Percentiles rank a stretch among this genome's conserved stretches.
phyloP scores from a whole-genome alignment of 2,113 vertebrate genomes.

The Neofelis nebulosa region DNA sequence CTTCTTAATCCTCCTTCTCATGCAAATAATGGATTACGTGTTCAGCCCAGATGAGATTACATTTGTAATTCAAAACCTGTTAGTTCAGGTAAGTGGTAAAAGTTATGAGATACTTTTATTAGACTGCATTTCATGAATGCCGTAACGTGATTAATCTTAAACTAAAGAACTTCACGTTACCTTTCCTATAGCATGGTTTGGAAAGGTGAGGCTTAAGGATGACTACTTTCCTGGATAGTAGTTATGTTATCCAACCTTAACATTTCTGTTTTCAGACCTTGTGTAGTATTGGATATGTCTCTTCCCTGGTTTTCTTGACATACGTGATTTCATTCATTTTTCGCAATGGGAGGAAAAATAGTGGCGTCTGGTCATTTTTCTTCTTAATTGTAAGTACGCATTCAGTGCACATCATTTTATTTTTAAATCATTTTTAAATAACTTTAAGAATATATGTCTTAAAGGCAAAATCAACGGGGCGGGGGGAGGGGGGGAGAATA shows the following conservation, averaged over 20 bases:
- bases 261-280: conserved; percentile 59
- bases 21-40: conserved; percentile 79
- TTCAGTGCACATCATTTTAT: not conserved
- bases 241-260: not conserved
- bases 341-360: conserved; percentile 67
- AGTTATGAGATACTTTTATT: not conserved
- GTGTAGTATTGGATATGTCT: conserved; percentile 71
- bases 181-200: not conserved
- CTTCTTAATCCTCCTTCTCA: conserved; percentile 88
- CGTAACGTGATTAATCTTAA: not conserved
- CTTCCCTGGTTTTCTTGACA: conserved; percentile 80
- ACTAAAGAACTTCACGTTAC: not conserved
- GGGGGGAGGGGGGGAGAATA: not conserved
- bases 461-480: not conserved
- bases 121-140: not conserved
- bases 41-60: not conserved
- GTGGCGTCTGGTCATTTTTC: conserved; percentile 79
- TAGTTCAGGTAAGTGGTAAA: conserved; percentile 67
- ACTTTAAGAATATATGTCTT: not conserved
- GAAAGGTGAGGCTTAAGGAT: not conserved
- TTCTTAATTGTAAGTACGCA: conserved; percentile 79
- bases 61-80: conserved; percentile 29
- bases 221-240: not conserved
- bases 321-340: conserved; percentile 81
- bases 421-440: not conserved